Evolutionary conservation across 2,888 invertebrate species (phyloP), one percentile per base, ranked within the genome.

Genomic region (Lathronympha strigana): DNA sequence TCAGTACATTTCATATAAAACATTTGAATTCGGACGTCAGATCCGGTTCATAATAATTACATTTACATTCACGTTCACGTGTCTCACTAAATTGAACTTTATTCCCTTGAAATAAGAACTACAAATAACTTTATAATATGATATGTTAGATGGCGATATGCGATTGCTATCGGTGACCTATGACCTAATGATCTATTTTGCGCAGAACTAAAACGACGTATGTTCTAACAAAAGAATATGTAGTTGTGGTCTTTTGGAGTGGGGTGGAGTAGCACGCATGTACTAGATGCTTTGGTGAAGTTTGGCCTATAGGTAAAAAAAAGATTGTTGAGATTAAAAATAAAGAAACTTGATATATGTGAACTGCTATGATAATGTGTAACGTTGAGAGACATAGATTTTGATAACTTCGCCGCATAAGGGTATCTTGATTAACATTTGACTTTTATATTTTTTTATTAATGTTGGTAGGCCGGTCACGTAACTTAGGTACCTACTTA

Each of bases 71-170:
- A 13, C 13, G 15, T 5, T 3, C n/a, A 31, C 21, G 19, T 15
- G n/a, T n/a, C 36, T 8, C 0, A 21, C 50, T 8, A 58, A 51
- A 58, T 8, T 33, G 23, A 43, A 58, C 57, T 33, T 40, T 58
- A 63, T 25, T n/a, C 9, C 58, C 2, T 45, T 15, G 4, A 17
- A 51, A 58, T 57, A 63, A 51, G 23, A 40, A 13, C 50, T 9
- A 33, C 11, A 58, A 43, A 63, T 50, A 43, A 43, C 28, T 23
- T 13, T 17, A 36, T 25, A 45, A 63, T 25, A 13, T 63, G 63
- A 63, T 63, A 63, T 57, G 31, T 36, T 58, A 63, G 63, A 63
- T 63, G 50, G 58, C 51, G 63, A 58, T 63, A 63, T 13, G 57
- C 36, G 63, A 63, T 63, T 51, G 33, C 3, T 63, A 63, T 63